Conservation (phyloP, 2,888 invertebrate species). For the Frankliniella fusca region DNA sequence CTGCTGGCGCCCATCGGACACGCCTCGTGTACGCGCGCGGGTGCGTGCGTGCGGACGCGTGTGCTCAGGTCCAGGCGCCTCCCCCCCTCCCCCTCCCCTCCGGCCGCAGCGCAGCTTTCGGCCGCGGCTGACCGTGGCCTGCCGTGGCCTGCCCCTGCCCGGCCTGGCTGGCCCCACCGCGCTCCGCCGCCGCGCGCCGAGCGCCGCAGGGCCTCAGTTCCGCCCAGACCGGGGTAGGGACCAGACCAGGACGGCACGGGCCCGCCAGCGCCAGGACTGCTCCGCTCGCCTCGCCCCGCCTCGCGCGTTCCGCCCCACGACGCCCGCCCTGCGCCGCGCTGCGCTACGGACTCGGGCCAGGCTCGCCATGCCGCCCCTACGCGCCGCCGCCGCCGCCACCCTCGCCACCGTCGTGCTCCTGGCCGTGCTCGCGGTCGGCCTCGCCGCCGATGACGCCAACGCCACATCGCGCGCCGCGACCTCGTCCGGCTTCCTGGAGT, state of each 20-base stretch:
- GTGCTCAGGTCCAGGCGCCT: not conserved
- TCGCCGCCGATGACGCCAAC: not conserved
- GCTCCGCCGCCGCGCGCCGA: not conserved
- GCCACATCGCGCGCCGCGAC: not conserved
- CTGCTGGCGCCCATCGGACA: too few species aligned
- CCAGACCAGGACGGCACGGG: not conserved
- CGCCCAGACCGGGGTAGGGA: not conserved
- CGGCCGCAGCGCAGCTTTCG: not conserved
- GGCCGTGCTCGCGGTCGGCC: not conserved
- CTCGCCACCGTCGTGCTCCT: not conserved
- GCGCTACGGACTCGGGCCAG: not conserved
- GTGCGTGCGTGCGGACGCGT: not conserved
- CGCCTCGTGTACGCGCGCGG: not conserved
- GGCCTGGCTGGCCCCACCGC: not conserved
- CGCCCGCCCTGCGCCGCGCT: too few species aligned
- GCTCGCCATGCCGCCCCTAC: not conserved
- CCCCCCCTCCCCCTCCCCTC: not conserved
- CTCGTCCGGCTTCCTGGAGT: constrained; percentile 5
- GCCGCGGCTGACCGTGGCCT: not conserved
- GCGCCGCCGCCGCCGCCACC: not conserved
- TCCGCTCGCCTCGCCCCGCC: not conserved
- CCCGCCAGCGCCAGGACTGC: not conserved
- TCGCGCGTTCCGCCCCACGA: too few species aligned
- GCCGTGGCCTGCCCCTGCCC: not conserved
- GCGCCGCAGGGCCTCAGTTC: not conserved